Base-by-base conservation (phyloP, 2,888 invertebrate genomes). In the Conus canariensis region DNA sequence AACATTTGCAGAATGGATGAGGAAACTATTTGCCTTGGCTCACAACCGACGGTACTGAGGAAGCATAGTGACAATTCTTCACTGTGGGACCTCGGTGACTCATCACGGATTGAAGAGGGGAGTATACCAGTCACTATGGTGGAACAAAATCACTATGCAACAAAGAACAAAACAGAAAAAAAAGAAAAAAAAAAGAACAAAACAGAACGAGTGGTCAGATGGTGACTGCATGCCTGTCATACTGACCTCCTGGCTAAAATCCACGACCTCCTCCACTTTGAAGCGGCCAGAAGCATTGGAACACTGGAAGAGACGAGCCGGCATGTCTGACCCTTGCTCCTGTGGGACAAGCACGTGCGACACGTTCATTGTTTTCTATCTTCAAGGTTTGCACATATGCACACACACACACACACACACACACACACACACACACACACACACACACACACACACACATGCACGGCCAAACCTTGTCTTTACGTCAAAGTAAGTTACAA, bases 191-290 rank as follows among this genome's bases (percentile, higher is more conserved):
- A 19, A 70, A 12, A 70, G 14, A 70, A 19, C 70, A 70, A 3
- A 70, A 70, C 82, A 16, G 45, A 25, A 58, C 4, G n/a, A 22
- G 25, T 59, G n/a, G n/a, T 8, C 19, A 85, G 60, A 22, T 86
- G 22, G 10, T 19, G 58, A 56, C 25, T 85, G 16, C 64, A 64
- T 10, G 60, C 10, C 64, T 64, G 10, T 64, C 45, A n/a, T 19
- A 60, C 64, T 58, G 60, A 94, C 94, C 92, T 94, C 97, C 96
- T 99, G 99, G 89, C 97, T 97, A 96, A 98, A 98, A 94, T 98
- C 98, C 88, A 98, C 97, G 88, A 99, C 97, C 97, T 99, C 98
- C 95, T 98, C 98, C 92, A 97, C 98, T 96, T 97, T 80, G 92
- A 97, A 97, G 70, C 94, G 94, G 89, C 97, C 97, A 82, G 96